These are phyloP conservation scores for Aethina tumida DNA, from an alignment of 1,140 invertebrate species.

Conservation along the genomic window DNA sequence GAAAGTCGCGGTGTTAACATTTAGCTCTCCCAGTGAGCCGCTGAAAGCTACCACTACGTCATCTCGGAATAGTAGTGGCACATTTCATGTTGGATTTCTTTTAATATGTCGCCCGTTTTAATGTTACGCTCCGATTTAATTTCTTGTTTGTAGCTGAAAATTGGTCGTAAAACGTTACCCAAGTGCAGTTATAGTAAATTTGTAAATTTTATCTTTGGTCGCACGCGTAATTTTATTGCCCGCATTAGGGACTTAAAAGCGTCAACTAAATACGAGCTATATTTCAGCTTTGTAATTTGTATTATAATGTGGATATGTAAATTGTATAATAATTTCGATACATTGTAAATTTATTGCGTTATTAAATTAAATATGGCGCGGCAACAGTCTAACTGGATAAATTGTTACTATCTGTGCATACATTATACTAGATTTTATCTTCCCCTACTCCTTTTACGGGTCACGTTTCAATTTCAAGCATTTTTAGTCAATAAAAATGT, in stretches of 20 bases:
- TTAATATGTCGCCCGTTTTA: constrained; percentile 4
- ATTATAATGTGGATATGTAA: constrained; percentile 20
- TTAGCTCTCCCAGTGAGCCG: too few relatives aligned
- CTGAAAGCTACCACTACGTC: too few relatives aligned
- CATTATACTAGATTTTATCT: constrained; percentile 5
- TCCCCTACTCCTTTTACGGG: too few relatives aligned
- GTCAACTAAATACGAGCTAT: constrained; percentile 20
- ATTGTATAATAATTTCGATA: constrained; percentile 19
- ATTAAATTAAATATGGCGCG: constrained; percentile 9
- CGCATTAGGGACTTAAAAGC: constrained; percentile 20
- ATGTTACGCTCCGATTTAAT: constrained; percentile 10
- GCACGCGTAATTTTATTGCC: constrained; percentile 17
- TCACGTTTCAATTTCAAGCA: too few relatives aligned
- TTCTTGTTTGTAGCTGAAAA: constrained; percentile 15
- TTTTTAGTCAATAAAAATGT: too few relatives aligned
- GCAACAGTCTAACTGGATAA: constrained; percentile 3
- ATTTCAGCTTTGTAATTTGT: constrained; percentile 18
- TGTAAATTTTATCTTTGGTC: constrained; percentile 16
- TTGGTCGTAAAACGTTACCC: constrained; percentile 14
- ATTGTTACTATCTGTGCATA: too few relatives aligned
- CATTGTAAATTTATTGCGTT: constrained; percentile 17
- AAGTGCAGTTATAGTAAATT: constrained; percentile 17
- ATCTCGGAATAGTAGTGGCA: too few relatives aligned
- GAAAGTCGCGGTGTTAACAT: too few relatives aligned
- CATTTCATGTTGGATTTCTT: constrained; percentile 1